Evolutionary conservation across 2,888 invertebrate species (phyloP), one percentile per base, ranked within the genome.

Genomic region (Agrochola circellaris): DNA sequence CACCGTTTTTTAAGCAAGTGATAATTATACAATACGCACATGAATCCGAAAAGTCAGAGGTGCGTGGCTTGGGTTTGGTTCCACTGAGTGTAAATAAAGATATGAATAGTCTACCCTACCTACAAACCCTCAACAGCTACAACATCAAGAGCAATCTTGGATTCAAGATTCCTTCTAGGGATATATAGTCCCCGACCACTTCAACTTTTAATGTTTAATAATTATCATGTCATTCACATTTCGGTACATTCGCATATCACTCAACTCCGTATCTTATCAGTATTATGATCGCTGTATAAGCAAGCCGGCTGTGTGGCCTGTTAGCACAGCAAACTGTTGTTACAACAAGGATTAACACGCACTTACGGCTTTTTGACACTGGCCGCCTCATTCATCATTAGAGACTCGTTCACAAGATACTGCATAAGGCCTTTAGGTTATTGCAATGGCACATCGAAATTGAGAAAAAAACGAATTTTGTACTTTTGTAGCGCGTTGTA

Each of bases 291-390:
- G 77, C 51, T 74, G 30, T n/a, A 20, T 73, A 86, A 83, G 71
- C 81, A 83, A 54, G 62, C 75, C 23, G 72, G 30, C 34, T 83
- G 84, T 86, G 85, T 83, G 84, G 84, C 73, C 87, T 86, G 77
- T 80, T 86, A 30, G 56, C 51, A 38, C n/a, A n/a, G 72, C 73
- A 74, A 80, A 83, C 54, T 85, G 66, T 82, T 70, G 74, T 70
- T 75, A 73, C 56, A 73, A 48, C 54, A n/a, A 51, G 79, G 86
- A 84, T 83, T 85, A 83, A 38, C 61, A n/a, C 56, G 17, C 30
- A 58, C 20, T 64, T 51, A 64, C 23, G 17, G 20, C 42, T 58
- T 85, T 64, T 71, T 78, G 42, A 78, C 8, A 42, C 54, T 23
- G 30, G 1, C 56, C 61, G 75, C 60, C 17, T 65, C 48, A 73